Evolutionary conservation across 2,797 vertebrate species (phyloP).

Genomic region (Dallia pectoralis): DNA sequence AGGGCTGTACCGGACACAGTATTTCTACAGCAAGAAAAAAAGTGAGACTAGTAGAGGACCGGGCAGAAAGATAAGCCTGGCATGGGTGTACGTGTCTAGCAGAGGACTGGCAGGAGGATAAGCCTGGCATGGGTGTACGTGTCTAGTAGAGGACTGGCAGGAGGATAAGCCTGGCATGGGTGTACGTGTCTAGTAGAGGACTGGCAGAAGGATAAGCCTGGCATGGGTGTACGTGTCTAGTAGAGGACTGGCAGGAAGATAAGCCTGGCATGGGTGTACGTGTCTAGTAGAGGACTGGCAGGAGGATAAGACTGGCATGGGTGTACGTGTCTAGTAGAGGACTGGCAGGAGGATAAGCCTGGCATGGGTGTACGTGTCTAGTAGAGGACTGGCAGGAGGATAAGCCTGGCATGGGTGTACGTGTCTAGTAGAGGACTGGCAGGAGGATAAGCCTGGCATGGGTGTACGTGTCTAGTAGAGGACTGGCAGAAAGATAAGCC

Average conservation of each 20-base stretch:
- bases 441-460: neutral
- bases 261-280: neutral
- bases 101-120: neutral
- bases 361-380: neutral
- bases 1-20: slow-evolving; percentile 94
- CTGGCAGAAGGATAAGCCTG: neutral
- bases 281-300: neutral
- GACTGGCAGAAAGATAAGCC: neutral
- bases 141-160: neutral
- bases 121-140: neutral
- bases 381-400: neutral
- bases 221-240: neutral
- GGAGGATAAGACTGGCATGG: neutral
- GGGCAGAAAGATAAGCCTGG: neutral
- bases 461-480: neutral
- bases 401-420: neutral
- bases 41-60: slow-evolving; percentile 43
- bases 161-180: neutral
- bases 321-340: too few species aligned
- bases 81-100: neutral
- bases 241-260: neutral
- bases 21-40: slow-evolving; percentile 87
- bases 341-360: neutral
- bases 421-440: neutral
- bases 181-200: neutral